Base-by-base conservation (phyloP, 2,113 vertebrate species). In the Sinosuthora webbiana region DNA sequence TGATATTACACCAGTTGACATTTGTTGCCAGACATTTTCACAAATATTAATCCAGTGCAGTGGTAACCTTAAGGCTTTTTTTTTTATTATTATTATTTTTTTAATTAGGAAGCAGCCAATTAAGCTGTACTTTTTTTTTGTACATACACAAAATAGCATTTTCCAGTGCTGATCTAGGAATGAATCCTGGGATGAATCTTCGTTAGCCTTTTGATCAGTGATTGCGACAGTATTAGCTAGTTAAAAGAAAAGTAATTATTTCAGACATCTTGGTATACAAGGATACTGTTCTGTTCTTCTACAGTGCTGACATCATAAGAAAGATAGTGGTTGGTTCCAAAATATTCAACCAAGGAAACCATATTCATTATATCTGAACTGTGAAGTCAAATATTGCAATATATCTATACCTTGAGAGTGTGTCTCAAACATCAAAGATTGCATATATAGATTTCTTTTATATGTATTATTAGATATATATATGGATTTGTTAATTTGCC, bases 311-410 rank as follows among this genome's bases (percentile, higher is more conserved):
- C 37, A 39, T 65, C 13, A 39, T 70, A 53, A 77, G 50, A 39
- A 70, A 45, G 35, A 60, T 31, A 77, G 21, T 31, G 35, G n/a
- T 62, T 91, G n/a, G 45, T 88, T 88, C 59, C 2, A 18, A 77
- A 95, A 81, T 95, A 88, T 27, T 92, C 95, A 86, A 83, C 44
- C 71, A 90, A 87, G 56, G 63, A 85, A 93, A 83, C 41, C 25
- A 16, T 63, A 64, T 59, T 85, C 56, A 94, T 69, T 81, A 39
- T n/a, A 13, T 78, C 47, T 68, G 85, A 86, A 74, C 35, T 80
- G n/a, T 74, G 64, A 87, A 75, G 57, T 92, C 47, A 88, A 93
- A 71, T 81, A 88, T 83, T 95, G 69, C 76, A 74, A 42, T 71
- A 35, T 83, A 63, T 39, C 31, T 56, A 14, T 60, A 81, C 22